These are phyloP conservation scores for Heliothis subflexa DNA, from an alignment of 1,140 invertebrate species.

Conservation along the genomic window DNA sequence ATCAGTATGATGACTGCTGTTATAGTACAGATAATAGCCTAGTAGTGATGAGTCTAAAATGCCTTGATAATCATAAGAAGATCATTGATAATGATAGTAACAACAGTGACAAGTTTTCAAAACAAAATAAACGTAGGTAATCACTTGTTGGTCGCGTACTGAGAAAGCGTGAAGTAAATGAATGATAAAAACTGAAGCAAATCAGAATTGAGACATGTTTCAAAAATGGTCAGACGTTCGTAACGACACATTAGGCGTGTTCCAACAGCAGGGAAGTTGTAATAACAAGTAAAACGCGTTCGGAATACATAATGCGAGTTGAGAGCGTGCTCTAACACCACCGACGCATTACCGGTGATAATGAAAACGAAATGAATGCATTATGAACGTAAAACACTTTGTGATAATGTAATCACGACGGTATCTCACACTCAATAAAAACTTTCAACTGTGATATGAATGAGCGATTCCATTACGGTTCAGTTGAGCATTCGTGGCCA, in stretches of 20 bases:
- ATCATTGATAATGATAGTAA: slow-evolving; percentile 44
- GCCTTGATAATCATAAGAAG: slow-evolving; percentile 45
- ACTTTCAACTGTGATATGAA: slow-evolving; percentile 43
- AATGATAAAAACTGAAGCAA: slow-evolving; percentile 44
- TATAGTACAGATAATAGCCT: slow-evolving; percentile 43
- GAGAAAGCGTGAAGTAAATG: not conserved
- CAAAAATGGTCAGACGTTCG: slow-evolving; percentile 50
- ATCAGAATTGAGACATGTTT: slow-evolving; percentile 58
- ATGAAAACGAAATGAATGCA: slow-evolving; percentile 63
- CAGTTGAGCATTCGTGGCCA: slow-evolving; percentile 2
- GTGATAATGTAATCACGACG: slow-evolving; percentile 63
- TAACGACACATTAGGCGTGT: slow-evolving; percentile 63
- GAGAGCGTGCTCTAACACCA: slow-evolving; percentile 60
- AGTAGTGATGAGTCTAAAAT: slow-evolving; percentile 49
- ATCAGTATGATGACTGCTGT: not conserved
- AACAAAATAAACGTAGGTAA: slow-evolving; percentile 29
- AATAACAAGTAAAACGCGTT: slow-evolving; percentile 72
- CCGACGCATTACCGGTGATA: slow-evolving; percentile 62
- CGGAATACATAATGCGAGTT: slow-evolving; percentile 71
- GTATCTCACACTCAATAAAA: slow-evolving; percentile 52
- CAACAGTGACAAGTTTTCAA: slow-evolving; percentile 46
- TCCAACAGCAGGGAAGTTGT: slow-evolving; percentile 62
- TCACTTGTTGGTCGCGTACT: not conserved
- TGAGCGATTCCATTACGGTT: slow-evolving; percentile 34
- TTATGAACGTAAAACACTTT: slow-evolving; percentile 57